A percentile compares a stretch with the other conserved stretches of the same genome.
Evolutionary conservation across 2,113 vertebrate species (phyloP).

Genomic region (Passer domesticus): DNA sequence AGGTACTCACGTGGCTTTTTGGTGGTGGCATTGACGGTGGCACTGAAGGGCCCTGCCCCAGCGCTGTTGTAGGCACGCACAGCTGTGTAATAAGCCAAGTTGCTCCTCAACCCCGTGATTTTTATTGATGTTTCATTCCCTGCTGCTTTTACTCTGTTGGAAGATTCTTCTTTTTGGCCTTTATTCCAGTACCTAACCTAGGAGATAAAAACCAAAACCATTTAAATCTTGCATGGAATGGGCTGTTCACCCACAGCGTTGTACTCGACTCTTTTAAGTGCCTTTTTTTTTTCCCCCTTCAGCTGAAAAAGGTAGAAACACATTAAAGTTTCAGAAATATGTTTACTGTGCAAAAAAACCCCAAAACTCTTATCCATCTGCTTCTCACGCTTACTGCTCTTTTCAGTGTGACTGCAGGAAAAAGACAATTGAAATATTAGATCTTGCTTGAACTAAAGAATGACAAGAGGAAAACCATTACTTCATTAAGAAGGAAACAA

Average conservation of each 20-base stretch:
- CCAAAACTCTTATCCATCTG: background rate
- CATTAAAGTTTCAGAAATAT: background rate
- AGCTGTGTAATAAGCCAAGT: constrained; percentile 83
- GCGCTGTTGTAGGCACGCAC: constrained; percentile 92
- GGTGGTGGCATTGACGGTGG: constrained; percentile 88
- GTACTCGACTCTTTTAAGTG: background rate
- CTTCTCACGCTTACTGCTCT: background rate
- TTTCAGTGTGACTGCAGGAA: background rate
- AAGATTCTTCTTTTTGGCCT: constrained; percentile 85
- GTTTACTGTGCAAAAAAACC: background rate
- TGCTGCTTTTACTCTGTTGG: constrained; percentile 83
- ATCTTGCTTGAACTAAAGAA: background rate
- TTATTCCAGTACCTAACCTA: constrained; percentile 93
- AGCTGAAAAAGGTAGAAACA: background rate
- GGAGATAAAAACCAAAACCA: background rate
- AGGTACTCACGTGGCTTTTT: constrained; percentile 89
- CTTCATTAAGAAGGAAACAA: background rate
- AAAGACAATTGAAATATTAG: background rate
- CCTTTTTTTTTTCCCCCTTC: background rate
- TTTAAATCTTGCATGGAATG: background rate
- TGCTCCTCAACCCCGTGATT: constrained; percentile 84
- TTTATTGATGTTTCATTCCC: constrained; percentile 85
- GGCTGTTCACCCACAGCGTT: background rate
- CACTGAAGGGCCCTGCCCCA: constrained; percentile 86
- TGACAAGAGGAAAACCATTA: background rate